Base-by-base conservation (phyloP, 1,140 invertebrate genomes). In the Protaetia brevitarsis region DNA sequence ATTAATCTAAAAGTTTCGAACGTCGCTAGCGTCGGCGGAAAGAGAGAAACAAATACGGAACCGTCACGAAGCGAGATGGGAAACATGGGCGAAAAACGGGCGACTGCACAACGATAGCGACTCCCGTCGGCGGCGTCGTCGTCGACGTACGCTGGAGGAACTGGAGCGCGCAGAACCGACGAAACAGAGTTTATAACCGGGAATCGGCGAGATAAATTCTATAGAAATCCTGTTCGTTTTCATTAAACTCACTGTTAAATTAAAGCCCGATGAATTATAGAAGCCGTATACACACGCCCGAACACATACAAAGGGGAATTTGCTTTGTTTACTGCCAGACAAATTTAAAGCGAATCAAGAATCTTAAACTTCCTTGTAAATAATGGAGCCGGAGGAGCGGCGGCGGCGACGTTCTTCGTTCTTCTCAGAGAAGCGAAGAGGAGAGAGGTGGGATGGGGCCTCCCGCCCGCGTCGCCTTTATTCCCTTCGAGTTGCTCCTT, bases 351-450 rank as follows among this genome's bases (percentile, higher is more conserved):
- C 56, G 60, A 63, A 67, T 60, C 66, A 69, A 70, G 68, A 72
- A 70, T 68, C 66, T 70, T 64, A 70, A 71, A 68, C 69, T 72
- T 68, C 41, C 69, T 64, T 70, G 67, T 66, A 68, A 70, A 72
- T 68, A 72, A 72, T 66, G 67, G 66, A 70, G 63, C 63, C 16
- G 41, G 41, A 51, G 16, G n/a, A n/a, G n/a, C n/a, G n/a, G n/a
- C n/a, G n/a, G n/a, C n/a, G n/a, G n/a, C n/a, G n/a, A n/a, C n/a
- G n/a, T n/a, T n/a, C n/a, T n/a, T n/a, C n/a, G n/a, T n/a, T n/a
- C n/a, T n/a, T n/a, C n/a, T n/a, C n/a, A n/a, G n/a, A n/a, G n/a
- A n/a, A n/a, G n/a, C n/a, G n/a, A n/a, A n/a, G n/a, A n/a, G n/a
- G n/a, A n/a, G n/a, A n/a, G n/a, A n/a, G n/a, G n/a, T n/a, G n/a